Conservation (phyloP, 2,888 invertebrate genomes). For the Leucophora obtusa region DNA sequence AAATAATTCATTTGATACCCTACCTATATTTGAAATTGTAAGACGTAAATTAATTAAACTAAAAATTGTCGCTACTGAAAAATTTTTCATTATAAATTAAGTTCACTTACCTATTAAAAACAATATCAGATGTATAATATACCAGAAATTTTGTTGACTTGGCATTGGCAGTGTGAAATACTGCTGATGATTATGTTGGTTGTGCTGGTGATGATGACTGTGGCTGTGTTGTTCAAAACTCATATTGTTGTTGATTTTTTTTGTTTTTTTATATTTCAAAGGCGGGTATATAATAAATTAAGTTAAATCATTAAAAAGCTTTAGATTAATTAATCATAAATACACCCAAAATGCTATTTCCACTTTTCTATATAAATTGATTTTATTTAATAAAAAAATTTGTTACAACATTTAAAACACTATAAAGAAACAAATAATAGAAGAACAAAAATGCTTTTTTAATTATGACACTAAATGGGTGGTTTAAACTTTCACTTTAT, state of each 20-base stretch:
- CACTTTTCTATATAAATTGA: constrained; percentile 2
- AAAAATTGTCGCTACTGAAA: no score
- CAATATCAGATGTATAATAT: constrained; percentile 76
- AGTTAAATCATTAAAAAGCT: constrained; percentile 12
- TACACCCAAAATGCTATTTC: constrained; percentile 14
- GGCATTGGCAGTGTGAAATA: constrained; percentile 52
- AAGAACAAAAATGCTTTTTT: constrained; percentile 25
- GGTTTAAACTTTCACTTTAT: constrained; percentile 42
- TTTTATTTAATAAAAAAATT: not conserved
- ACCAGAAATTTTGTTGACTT: constrained; percentile 69
- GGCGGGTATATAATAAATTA: constrained; percentile 7
- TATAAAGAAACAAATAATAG: not conserved
- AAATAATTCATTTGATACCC: no score
- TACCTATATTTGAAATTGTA: no score
- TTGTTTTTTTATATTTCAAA: constrained; percentile 18
- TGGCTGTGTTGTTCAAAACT: constrained; percentile 54
- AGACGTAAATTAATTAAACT: no score
- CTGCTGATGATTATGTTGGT: constrained; percentile 64
- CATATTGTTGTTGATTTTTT: constrained; percentile 50
- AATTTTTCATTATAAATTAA: no score
- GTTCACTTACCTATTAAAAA: constrained; percentile 78
- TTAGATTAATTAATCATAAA: constrained; percentile 33
- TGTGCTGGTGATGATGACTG: constrained; percentile 55
- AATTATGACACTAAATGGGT: constrained; percentile 39
- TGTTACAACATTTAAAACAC: not conserved